phyloP scores from a whole-genome alignment of 1,140 invertebrate genomes.

The Mamestra configurata region DNA sequence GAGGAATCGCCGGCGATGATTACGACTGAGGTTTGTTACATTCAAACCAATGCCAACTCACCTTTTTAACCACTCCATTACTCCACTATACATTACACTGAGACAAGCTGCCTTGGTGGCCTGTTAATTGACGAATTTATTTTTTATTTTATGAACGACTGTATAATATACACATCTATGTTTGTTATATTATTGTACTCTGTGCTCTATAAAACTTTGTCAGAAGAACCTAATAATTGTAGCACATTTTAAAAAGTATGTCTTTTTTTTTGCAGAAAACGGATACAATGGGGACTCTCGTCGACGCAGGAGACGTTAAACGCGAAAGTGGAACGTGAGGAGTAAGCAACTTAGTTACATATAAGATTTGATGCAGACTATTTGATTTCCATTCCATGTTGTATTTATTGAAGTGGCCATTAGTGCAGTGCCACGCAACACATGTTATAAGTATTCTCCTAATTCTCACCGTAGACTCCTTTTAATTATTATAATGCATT shows the following conservation, averaged over 20 bases:
- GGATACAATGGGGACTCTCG: conserved; percentile 83
- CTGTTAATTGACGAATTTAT: conserved; percentile 35
- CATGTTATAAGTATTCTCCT: conserved; percentile 21
- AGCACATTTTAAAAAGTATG: conserved; percentile 5
- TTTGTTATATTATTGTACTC: conserved; percentile 59
- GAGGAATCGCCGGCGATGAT: conserved; percentile 85
- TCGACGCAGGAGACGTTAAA: conserved; percentile 82
- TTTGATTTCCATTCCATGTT: conserved; percentile 49
- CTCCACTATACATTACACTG: conserved; percentile 50
- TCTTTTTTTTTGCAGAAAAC: conserved; percentile 82
- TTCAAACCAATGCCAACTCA: conserved; percentile 84
- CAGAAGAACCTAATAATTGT: conserved; percentile 27
- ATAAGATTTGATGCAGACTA: conserved; percentile 54
- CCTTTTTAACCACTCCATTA: conserved; percentile 67
- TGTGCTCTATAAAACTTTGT: conserved; percentile 47
- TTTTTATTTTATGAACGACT: conserved; percentile 16
- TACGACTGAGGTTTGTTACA: conserved; percentile 84
- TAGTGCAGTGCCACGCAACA: conserved; percentile 28
- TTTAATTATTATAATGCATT: conserved; percentile 21
- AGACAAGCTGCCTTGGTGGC: conserved; percentile 45
- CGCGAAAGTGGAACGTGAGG: conserved; percentile 41
- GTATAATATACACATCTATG: conserved; percentile 53
- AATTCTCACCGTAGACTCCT: conserved; percentile 25
- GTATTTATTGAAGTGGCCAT: conserved; percentile 48
- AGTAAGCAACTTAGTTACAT: conserved; percentile 54